Evolutionary conservation across 2,888 invertebrate species (phyloP).

Genomic region (Osedax frankpressi): DNA sequence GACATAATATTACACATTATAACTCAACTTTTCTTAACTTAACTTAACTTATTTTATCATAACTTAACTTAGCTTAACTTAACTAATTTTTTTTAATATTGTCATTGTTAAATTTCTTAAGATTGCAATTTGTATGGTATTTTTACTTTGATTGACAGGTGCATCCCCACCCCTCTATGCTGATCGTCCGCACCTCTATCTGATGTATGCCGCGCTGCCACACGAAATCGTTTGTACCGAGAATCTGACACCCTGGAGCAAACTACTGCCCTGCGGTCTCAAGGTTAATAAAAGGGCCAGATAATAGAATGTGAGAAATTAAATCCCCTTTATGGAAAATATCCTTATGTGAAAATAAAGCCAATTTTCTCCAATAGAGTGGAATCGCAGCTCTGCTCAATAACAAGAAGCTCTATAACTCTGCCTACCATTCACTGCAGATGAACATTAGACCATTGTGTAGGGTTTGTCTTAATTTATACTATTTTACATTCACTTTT

Average conservation of each 20-base stretch:
- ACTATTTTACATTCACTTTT: too few species aligned
- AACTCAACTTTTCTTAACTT: too few species aligned
- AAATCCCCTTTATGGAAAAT: too few species aligned
- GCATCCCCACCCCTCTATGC: not conserved
- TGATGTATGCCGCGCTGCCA: conserved; percentile 71
- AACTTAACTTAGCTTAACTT: too few species aligned
- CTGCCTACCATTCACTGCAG: conserved; percentile 79
- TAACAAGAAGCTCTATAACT: conserved; percentile 77
- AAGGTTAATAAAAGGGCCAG: too few species aligned
- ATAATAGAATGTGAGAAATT: too few species aligned
- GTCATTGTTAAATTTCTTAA: too few species aligned
- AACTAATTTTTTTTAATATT: too few species aligned
- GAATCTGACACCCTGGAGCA: conserved; percentile 95
- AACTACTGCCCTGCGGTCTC: conserved; percentile 79
- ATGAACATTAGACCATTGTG: conserved; percentile 72
- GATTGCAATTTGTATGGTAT: too few species aligned
- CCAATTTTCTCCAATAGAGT: conserved; percentile 47
- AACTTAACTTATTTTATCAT: too few species aligned
- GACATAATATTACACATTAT: too few species aligned
- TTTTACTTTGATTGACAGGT: not conserved
- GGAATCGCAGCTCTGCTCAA: conserved; percentile 78
- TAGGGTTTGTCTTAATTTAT: too few species aligned
- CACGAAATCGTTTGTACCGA: conserved; percentile 95
- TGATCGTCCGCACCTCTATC: conserved; percentile 21
- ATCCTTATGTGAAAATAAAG: not conserved